Conservation (phyloP, 2,113 vertebrate genomes). For the Zosterops japonicus region DNA sequence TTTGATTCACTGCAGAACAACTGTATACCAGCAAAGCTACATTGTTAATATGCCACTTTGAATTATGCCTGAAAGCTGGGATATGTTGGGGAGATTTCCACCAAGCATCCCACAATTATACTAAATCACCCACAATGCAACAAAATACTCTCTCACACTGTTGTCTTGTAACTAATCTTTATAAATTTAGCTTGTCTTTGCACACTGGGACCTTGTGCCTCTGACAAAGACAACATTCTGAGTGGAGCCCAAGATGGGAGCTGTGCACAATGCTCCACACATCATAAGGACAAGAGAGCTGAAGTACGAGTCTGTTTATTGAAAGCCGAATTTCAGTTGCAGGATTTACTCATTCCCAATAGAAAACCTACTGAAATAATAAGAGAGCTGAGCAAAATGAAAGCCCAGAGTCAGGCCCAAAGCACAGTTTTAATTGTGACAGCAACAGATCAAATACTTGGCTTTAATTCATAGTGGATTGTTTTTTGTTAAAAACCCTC, state of each 20-base stretch:
- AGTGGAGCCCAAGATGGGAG: neutral
- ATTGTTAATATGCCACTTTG: neutral
- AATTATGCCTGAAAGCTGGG: slow-evolving; percentile 17
- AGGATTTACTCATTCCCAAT: slow-evolving; percentile 3
- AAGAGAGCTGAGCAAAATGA: neutral
- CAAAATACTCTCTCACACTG: slow-evolving; percentile 15
- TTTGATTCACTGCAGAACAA: slow-evolving; percentile 33
- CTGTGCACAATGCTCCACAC: slow-evolving; percentile 28
- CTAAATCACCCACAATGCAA: slow-evolving; percentile 52
- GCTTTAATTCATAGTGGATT: slow-evolving; percentile 31
- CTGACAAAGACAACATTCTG: slow-evolving; percentile 55
- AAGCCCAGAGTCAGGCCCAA: neutral
- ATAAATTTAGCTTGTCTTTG: slow-evolving; percentile 56
- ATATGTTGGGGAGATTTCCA: slow-evolving; percentile 50
- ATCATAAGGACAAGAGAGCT: slow-evolving; percentile 10
- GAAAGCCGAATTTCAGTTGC: slow-evolving; percentile 40
- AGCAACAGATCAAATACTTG: neutral
- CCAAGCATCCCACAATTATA: slow-evolving; percentile 15
- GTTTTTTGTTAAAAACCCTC: neutral
- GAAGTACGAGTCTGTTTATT: slow-evolving; percentile 8
- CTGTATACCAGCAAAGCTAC: slow-evolving; percentile 45
- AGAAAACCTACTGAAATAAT: neutral
- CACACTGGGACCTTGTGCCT: slow-evolving; percentile 46
- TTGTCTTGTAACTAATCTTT: slow-evolving; percentile 43
- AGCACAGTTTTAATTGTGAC: neutral